Evolutionary conservation across 2,113 vertebrate genomes (phyloP).

Genomic region (Rhynchomys soricoides): DNA sequence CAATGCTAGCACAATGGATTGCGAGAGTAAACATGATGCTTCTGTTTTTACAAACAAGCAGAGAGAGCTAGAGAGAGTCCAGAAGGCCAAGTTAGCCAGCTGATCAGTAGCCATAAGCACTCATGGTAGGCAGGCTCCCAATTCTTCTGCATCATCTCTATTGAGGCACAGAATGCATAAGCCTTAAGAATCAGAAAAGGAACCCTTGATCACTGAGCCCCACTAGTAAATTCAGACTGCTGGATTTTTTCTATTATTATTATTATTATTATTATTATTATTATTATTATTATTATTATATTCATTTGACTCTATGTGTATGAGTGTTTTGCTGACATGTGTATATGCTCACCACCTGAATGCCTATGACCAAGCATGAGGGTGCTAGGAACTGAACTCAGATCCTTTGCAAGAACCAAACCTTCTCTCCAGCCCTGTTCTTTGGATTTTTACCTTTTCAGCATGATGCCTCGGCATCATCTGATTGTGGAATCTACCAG

Average conservation of each 20-base stretch:
- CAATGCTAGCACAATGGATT: conserved; percentile 15
- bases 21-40: neutral
- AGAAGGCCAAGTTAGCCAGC: neutral
- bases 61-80: neutral
- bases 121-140: neutral
- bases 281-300: neutral
- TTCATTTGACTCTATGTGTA: neutral
- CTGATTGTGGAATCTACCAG: neutral
- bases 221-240: neutral
- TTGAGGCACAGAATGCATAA: neutral
- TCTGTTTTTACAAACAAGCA: neutral
- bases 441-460: neutral
- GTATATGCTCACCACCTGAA: too few species aligned
- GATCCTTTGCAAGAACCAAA: neutral
- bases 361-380: neutral
- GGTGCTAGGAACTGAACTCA: neutral
- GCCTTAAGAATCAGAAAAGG: neutral
- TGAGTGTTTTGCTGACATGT: neutral
- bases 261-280: neutral
- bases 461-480: too few species aligned
- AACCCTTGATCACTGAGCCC: neutral
- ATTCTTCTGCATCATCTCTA: neutral
- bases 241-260: neutral
- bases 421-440: neutral
- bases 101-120: neutral